Evolutionary conservation across 2,888 invertebrate genomes (phyloP).

Genomic region (Mesorhabditis spiculigera): DNA sequence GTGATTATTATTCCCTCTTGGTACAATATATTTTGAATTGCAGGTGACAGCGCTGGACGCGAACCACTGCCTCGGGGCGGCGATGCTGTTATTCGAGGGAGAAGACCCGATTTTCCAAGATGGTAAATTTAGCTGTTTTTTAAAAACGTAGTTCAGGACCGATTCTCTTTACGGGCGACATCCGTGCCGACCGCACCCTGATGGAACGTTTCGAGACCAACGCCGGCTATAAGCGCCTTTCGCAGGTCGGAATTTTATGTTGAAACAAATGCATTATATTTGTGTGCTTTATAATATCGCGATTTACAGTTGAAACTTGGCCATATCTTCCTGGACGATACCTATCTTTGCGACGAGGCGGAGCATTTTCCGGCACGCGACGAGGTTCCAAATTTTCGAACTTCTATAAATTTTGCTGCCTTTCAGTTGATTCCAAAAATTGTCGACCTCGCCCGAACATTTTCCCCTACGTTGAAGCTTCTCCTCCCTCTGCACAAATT

Average conservation of each 20-base stretch:
- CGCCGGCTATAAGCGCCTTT: neutral
- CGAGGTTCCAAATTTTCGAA: neutral
- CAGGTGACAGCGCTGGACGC: neutral
- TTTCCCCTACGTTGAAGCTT: neutral
- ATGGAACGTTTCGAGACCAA: neutral
- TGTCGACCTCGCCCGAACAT: neutral
- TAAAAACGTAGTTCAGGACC: neutral
- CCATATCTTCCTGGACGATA: neutral
- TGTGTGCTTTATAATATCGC: neutral
- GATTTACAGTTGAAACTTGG: neutral
- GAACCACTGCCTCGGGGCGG: conserved; percentile 1
- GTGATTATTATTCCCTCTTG: neutral
- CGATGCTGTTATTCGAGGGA: neutral
- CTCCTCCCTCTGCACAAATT: conserved; percentile 1
- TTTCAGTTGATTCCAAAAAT: neutral
- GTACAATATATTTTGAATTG: no score
- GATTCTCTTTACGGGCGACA: conserved; percentile 1
- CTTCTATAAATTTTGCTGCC: neutral
- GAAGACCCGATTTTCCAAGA: neutral
- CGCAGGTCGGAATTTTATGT: neutral
- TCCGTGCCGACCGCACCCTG: neutral
- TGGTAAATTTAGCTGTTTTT: neutral
- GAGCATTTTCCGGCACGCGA: neutral
- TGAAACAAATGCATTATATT: neutral
- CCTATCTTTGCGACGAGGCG: neutral